Percentiles rank a stretch among this genome's conserved stretches.
Evolutionary conservation across 1,140 invertebrate species (phyloP).

Genomic region (Coenobita brevimanus): DNA sequence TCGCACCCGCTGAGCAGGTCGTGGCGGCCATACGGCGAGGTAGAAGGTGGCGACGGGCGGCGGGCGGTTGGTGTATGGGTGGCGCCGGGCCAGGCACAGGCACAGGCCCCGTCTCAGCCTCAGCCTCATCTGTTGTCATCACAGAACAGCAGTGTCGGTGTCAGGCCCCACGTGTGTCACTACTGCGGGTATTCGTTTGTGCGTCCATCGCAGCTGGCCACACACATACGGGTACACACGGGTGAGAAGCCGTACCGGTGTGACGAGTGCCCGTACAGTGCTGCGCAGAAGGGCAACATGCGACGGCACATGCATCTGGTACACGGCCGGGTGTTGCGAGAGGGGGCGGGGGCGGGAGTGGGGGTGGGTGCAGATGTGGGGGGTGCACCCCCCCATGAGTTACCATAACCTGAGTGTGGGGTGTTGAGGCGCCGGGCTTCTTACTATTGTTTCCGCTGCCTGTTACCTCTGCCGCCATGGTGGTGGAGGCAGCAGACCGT

Average conservation of each 20-base stretch:
- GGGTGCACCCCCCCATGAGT: conserved; percentile 25
- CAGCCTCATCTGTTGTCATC: too few species aligned
- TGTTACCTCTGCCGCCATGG: conserved; percentile 24
- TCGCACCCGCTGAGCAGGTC: conserved; percentile 36
- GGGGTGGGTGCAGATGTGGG: too few species aligned
- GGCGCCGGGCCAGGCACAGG: neutral
- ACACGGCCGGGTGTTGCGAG: conserved; percentile 29
- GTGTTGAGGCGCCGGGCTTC: conserved; percentile 15
- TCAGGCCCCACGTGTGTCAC: conserved; percentile 40
- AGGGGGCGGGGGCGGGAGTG: neutral
- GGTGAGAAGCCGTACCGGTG: conserved; percentile 55
- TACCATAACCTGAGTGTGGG: conserved; percentile 27
- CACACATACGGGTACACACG: conserved; percentile 50
- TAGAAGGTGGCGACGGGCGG: conserved; percentile 16
- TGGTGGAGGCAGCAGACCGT: conserved; percentile 27
- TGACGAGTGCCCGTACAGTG: conserved; percentile 45
- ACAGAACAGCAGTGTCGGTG: conserved; percentile 9
- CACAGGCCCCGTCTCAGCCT: neutral
- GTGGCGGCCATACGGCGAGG: conserved; percentile 42
- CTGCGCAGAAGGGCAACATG: conserved; percentile 56
- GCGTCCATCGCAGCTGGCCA: conserved; percentile 50
- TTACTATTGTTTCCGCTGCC: conserved; percentile 14
- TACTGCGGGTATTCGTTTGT: conserved; percentile 56
- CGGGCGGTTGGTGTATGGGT: conserved; percentile 23
- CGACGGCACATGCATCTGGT: conserved; percentile 57